Conservation (phyloP, 1,140 invertebrate genomes). For the Anthonomus grandis region DNA sequence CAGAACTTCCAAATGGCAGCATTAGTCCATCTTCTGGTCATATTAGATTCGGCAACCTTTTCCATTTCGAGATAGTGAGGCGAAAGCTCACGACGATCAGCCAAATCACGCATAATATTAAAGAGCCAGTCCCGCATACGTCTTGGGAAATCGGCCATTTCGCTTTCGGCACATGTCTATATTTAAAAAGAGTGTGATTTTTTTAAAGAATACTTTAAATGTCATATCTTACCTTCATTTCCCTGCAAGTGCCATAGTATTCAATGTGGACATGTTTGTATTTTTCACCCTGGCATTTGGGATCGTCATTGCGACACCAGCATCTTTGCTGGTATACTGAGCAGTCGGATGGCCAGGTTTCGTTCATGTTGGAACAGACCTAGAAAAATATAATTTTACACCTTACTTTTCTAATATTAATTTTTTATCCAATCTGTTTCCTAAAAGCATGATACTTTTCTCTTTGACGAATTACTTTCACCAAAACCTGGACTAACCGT, state of each 20-base stretch:
- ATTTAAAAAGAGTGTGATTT: neutral
- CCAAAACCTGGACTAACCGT: too few relatives aligned
- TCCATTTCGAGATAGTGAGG: conserved; percentile 82
- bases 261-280: conserved; percentile 89
- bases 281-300: conserved; percentile 68
- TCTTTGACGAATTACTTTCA: too few relatives aligned
- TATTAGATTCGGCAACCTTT: conserved; percentile 80
- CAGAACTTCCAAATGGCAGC: conserved; percentile 97
- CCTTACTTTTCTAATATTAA: neutral
- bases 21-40: conserved; percentile 80
- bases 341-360: conserved; percentile 91
- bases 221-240: conserved; percentile 62
- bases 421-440: neutral
- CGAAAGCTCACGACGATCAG: conserved; percentile 83
- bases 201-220: neutral
- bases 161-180: conserved; percentile 70
- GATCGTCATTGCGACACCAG: conserved; percentile 72
- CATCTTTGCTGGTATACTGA: conserved; percentile 88
- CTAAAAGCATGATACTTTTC: too few relatives aligned
- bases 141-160: conserved; percentile 87
- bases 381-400: conserved; percentile 8
- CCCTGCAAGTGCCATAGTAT: conserved; percentile 82
- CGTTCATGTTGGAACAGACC: conserved; percentile 91
- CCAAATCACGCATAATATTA: conserved; percentile 92
- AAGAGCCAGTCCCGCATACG: conserved; percentile 96